A percentile compares a stretch with the other conserved stretches of the same genome.
Conservation (phyloP, 2,888 invertebrate species). For the Allacma fusca region DNA sequence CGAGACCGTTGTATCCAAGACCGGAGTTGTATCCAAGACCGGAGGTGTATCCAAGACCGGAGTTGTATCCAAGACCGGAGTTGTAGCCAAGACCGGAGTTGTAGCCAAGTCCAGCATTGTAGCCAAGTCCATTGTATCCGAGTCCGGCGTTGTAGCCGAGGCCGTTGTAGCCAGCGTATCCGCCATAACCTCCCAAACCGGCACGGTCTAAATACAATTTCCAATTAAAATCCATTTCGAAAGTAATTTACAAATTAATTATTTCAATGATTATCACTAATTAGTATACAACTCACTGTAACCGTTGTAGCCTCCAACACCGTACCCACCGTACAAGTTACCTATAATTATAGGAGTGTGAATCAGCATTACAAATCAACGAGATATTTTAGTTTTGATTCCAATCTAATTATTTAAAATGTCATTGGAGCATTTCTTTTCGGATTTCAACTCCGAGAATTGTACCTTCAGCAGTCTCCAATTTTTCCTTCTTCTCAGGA, state of each 20-base stretch:
- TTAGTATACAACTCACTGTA: neutral
- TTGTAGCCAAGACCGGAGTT: neutral
- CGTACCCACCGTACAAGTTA: constrained; percentile 45
- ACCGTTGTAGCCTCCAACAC: constrained; percentile 38
- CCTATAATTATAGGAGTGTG: too few relatives aligned
- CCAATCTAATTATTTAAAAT: too few relatives aligned
- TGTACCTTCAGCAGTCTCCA: constrained; percentile 47
- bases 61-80: neutral
- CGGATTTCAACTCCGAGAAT: neutral
- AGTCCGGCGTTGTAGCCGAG: neutral
- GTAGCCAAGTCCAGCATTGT: neutral
- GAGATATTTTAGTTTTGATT: too few relatives aligned
- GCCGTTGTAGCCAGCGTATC: neutral
- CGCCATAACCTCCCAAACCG: constrained; percentile 16
- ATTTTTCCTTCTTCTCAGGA: constrained; percentile 44
- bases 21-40: neutral
- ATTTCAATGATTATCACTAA: too few relatives aligned
- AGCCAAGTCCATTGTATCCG: constrained; percentile 4
- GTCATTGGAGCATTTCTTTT: too few relatives aligned
- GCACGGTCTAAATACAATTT: constrained; percentile 6
- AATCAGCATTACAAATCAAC: too few relatives aligned
- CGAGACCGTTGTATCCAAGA: neutral
- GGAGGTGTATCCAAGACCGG: neutral
- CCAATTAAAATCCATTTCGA: neutral
- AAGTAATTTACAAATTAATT: too few relatives aligned